Evolutionary conservation across 2,797 vertebrate species (phyloP), one percentile per base, ranked within the genome.

Genomic region (Xiphophorus birchmanni): DNA sequence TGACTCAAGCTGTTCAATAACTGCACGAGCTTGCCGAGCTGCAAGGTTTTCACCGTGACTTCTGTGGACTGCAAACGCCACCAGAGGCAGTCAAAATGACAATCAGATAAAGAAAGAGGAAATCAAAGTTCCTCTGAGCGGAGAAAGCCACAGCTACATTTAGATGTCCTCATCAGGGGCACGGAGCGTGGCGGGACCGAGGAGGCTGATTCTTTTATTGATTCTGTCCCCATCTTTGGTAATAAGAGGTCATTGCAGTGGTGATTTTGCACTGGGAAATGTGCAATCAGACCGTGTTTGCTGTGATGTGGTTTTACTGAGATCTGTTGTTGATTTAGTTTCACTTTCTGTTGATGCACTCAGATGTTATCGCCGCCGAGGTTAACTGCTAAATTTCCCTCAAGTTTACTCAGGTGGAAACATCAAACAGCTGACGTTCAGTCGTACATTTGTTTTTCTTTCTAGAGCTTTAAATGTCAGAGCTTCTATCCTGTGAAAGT

Each of bases 1-100:
- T 67, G 91, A 83, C 82, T 91, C 87, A 85, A 91, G 90, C 90
- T 40, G 88, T 88, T 92, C 91, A 81, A 85, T 85, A 91, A 84
- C 81, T 67, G 87, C 4, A 15, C 2, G 65, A 77, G 63, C 69
- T 80, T 69, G 67, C 76, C 84, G 21, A 78, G 87, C 87, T 82
- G 82, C 82, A 1, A 74, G 84, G 73, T 83, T 83, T 74, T 82
- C 85, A 47, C 76, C 1, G 79, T 5, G 21, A 79, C 65, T 81
- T 71, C 58, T 74, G 84, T 74, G 29, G 79, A 77, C 80, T 73
- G 74, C 2, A 40, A 12, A 56, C 81, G 83, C 75, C 87, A 75
- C 83, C 17, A n/a, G 82, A 89, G 88, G 86, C 80, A 32, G 48
- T 74, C 82, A 78, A 74, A 86, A 82, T 60, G 80, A 86, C 82